A percentile compares a stretch with the other conserved stretches of the same genome.
Conservation (phyloP, 2,888 invertebrate species). For the Cecidostiba fungosa region DNA sequence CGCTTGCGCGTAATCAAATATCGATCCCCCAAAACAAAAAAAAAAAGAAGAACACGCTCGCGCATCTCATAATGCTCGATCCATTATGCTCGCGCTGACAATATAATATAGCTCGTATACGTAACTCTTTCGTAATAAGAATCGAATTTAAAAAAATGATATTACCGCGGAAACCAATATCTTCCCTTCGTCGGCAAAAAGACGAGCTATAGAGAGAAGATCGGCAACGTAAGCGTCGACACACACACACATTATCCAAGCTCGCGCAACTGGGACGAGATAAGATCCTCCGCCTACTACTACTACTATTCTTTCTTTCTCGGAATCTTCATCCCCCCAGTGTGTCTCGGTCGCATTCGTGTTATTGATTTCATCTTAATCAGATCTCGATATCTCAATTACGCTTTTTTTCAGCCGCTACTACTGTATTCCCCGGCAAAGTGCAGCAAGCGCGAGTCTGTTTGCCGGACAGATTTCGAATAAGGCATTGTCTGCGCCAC, state of each 20-base stretch:
- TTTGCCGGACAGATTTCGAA: conserved; percentile 80
- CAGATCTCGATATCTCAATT: conserved; percentile 80
- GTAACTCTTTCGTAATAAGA: conserved; percentile 49
- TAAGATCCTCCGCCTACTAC: conserved; percentile 8
- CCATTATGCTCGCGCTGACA: conserved; percentile 23
- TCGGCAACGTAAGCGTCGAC: conserved; percentile 44
- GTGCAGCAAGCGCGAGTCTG: conserved; percentile 71
- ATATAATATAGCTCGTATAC: conserved; percentile 6
- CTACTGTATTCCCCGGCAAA: conserved; percentile 39
- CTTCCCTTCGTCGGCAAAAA: neutral
- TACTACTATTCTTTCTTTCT: neutral
- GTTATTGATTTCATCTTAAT: conserved; percentile 80
- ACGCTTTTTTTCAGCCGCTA: conserved; percentile 72
- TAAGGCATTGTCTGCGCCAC: conserved; percentile 77
- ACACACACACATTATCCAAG: conserved; percentile 45
- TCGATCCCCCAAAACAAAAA: conserved; percentile 29
- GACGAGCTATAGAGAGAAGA: conserved; percentile 31
- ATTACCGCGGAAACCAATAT: conserved; percentile 58
- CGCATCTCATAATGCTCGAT: conserved; percentile 17
- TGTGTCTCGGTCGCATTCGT: conserved; percentile 63
- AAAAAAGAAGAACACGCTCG: conserved; percentile 9
- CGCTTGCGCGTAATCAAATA: conserved; percentile 12
- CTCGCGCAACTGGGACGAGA: conserved; percentile 40
- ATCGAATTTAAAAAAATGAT: conserved; percentile 60
- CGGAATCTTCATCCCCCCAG: neutral